Evolutionary conservation across 2,113 vertebrate genomes (phyloP), one percentile per base, ranked within the genome.

Genomic region (Poecile atricapillus): DNA sequence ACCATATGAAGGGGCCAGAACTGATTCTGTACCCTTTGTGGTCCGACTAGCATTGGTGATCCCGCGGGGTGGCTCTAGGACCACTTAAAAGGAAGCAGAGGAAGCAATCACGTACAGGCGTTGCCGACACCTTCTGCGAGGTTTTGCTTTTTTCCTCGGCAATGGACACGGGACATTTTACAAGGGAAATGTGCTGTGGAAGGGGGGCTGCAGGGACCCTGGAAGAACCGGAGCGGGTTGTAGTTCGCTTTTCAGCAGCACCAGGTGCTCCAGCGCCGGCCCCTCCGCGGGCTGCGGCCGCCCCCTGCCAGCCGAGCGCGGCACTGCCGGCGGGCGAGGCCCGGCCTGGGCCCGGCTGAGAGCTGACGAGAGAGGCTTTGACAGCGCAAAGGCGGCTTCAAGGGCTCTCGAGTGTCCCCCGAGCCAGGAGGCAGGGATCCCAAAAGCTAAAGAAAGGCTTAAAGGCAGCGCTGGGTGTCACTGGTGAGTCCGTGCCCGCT

Each of bases 251-350:
- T 58, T 15, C 28, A 33, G 46, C 33, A 23, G 8, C 37, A 1
- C 0, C 2, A 1, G 5, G 33, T 2, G 22, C 2, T 25, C 5
- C 33, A 3, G 46, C 1, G 0, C 15, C 41, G 4, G 11, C 7
- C 0, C 6, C 80, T 50, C 35, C 8, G 83, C 78, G 68, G 82
- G 71, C 60, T 31, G 52, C 65, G 91, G 33, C 55, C 76, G 93
- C 96, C 97, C 21, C 41, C 96, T 96, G 75, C 69, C 64, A 31
- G 87, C 55, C 6, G 7, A 1, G 43, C 30, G 5, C 5, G 55
- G 71, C 52, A 87, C 14, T 43, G 71, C 64, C 3, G 2, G 15
- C 64, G 8, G 59, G 20, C 2, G 35, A 4, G n/a, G 63, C 56
- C 7, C 11, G 3, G 30, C 21, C 1, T 5, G 7, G 9, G 4